A percentile compares a stretch with the other conserved stretches of the same genome.
phyloP scores from a whole-genome alignment of 2,113 vertebrate species.

The Hippocampus guttulatus region DNA sequence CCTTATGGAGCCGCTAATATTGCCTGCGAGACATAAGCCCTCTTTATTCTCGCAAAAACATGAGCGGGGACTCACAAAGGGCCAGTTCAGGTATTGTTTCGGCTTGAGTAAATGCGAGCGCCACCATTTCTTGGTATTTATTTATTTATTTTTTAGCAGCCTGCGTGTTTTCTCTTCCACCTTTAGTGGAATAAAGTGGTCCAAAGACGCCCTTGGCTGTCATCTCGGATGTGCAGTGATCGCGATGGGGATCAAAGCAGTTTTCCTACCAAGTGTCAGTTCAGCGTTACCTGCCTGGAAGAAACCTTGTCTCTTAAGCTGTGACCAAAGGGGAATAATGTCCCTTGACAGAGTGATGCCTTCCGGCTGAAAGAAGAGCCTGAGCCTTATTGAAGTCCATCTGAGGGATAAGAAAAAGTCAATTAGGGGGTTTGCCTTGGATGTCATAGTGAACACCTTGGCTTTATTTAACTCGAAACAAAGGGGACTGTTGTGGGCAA shows the following conservation, averaged over 20 bases:
- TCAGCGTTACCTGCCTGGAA: constrained; percentile 61
- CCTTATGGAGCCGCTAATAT: constrained; percentile 46
- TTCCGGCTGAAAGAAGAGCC: constrained; percentile 57
- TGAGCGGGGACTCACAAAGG: constrained; percentile 47
- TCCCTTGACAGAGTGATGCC: constrained; percentile 60
- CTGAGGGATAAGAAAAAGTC: constrained; percentile 53
- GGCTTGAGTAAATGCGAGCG: constrained; percentile 54
- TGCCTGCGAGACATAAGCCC: constrained; percentile 53
- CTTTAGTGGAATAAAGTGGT: constrained; percentile 66
- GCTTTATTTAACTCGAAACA: constrained; percentile 34
- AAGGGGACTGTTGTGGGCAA: constrained; percentile 13
- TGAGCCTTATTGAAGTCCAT: constrained; percentile 62
- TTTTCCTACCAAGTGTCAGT: constrained; percentile 58
- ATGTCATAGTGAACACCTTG: constrained; percentile 53
- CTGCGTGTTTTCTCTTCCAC: constrained; percentile 59
- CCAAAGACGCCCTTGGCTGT: constrained; percentile 61
- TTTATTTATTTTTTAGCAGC: constrained; percentile 45
- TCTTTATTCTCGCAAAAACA: constrained; percentile 50
- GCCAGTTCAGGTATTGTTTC: constrained; percentile 56
- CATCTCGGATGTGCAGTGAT: constrained; percentile 58
- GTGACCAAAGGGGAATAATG: constrained; percentile 66
- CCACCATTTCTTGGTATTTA: constrained; percentile 51
- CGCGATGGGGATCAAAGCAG: constrained; percentile 65
- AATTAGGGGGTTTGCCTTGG: constrained; percentile 60
- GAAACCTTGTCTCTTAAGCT: constrained; percentile 59